Conservation (phyloP, 2,113 vertebrate species). For the Turnix velox region DNA sequence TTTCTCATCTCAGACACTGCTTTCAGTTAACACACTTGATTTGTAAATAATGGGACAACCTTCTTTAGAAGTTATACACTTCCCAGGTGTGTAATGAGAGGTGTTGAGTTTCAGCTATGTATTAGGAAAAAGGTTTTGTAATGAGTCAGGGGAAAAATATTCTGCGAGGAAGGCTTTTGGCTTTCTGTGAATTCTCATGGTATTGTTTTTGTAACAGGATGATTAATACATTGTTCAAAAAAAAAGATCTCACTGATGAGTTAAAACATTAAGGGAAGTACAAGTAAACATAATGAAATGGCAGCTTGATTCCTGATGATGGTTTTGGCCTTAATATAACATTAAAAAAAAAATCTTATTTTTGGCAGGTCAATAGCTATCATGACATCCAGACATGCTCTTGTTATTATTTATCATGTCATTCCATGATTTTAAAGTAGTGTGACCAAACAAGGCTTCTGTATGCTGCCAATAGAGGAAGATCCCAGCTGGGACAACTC, state of each 20-base stretch:
- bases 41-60: not conserved
- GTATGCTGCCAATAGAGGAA: not conserved
- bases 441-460: not conserved
- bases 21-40: conserved; percentile 19
- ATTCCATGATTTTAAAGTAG: not conserved
- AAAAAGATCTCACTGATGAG: not conserved
- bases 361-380: not conserved
- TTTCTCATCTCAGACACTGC: not conserved
- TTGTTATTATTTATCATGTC: not conserved
- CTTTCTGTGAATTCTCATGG: not conserved
- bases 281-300: not conserved
- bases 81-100: not conserved
- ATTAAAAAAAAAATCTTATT: not conserved
- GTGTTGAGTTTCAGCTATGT: not conserved
- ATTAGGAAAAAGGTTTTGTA: not conserved
- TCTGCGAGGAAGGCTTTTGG: not conserved
- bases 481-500: not conserved
- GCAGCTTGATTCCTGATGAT: not conserved
- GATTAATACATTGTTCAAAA: not conserved
- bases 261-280: not conserved
- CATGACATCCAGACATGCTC: not conserved
- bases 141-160: conserved; percentile 3
- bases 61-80: not conserved
- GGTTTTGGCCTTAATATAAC: not conserved
- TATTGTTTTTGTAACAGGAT: not conserved